These are phyloP conservation scores for Phorcus lineatus DNA, from an alignment of 2,888 invertebrate genomes.

Conservation along the genomic window DNA sequence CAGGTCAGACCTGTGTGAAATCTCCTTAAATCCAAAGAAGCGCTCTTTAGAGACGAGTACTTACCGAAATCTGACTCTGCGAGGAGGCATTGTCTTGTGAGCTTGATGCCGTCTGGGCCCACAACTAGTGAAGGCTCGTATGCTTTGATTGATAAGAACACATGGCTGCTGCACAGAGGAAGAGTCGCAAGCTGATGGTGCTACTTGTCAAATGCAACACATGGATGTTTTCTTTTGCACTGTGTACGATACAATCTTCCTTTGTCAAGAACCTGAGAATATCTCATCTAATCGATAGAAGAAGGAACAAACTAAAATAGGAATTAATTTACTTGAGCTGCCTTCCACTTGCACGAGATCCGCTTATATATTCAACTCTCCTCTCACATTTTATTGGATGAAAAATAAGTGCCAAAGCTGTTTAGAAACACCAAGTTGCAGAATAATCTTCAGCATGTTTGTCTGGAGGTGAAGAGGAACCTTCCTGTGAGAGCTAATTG, in stretches of 20 bases:
- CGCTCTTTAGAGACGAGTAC: neutral
- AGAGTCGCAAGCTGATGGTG: neutral
- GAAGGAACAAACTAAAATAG: neutral
- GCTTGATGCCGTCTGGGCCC: neutral
- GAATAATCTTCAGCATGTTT: no score
- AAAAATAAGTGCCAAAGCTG: no score
- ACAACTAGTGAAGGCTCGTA: neutral
- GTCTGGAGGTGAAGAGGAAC: no score
- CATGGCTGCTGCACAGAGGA: neutral
- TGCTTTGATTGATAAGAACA: constrained; percentile 7
- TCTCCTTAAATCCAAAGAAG: no score
- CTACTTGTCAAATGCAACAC: neutral
- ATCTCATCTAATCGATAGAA: neutral
- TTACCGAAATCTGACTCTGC: constrained; percentile 1
- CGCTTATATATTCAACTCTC: neutral
- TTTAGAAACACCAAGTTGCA: no score
- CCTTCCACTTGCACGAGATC: neutral
- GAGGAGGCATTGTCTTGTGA: constrained; percentile 7
- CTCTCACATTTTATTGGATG: no score
- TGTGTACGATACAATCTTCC: no score
- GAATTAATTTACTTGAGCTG: neutral
- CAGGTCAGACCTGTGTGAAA: no score
- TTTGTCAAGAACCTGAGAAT: no score
- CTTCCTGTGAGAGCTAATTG: no score
- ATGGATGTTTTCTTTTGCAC: neutral